Conservation (phyloP, 2,888 invertebrate species). For the Chromoteleia sp. region DNA sequence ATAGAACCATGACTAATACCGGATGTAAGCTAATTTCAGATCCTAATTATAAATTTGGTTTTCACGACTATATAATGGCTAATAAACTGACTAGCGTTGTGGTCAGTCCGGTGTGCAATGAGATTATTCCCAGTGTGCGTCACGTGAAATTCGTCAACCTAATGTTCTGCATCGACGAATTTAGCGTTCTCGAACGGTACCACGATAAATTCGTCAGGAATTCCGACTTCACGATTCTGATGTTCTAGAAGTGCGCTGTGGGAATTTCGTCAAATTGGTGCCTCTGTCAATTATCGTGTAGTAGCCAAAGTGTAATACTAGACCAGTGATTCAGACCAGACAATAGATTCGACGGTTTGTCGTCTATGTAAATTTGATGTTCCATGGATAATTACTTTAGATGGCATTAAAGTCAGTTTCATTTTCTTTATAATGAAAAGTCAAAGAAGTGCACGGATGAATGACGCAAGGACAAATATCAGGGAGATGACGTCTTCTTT, state of each 20-base stretch:
- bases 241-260: conserved; percentile 6
- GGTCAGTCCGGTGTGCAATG: conserved; percentile 7
- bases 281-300: conserved; percentile 24
- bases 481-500: conserved; percentile 68
- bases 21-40: neutral
- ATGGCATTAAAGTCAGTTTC: neutral
- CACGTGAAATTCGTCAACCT: conserved; percentile 44
- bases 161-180: conserved; percentile 40
- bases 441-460: neutral
- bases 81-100: conserved; percentile 34
- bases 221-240: conserved; percentile 21
- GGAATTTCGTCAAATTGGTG: conserved; percentile 44
- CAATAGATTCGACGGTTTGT: conserved; percentile 18
- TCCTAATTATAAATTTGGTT: conserved; percentile 14
- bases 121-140: conserved; percentile 35
- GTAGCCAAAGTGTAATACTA: conserved; percentile 17
- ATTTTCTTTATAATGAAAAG: neutral
- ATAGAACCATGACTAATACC: no score
- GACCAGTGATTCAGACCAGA: conserved; percentile 5
- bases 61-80: conserved; percentile 26
- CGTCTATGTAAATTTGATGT: neutral
- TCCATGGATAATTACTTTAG: neutral
- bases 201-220: conserved; percentile 35
- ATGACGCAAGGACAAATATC: no score
- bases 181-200: conserved; percentile 9